These are phyloP conservation scores for Setipinna tenuifilis DNA, from an alignment of 2,797 vertebrate genomes.

Conservation along the genomic window DNA sequence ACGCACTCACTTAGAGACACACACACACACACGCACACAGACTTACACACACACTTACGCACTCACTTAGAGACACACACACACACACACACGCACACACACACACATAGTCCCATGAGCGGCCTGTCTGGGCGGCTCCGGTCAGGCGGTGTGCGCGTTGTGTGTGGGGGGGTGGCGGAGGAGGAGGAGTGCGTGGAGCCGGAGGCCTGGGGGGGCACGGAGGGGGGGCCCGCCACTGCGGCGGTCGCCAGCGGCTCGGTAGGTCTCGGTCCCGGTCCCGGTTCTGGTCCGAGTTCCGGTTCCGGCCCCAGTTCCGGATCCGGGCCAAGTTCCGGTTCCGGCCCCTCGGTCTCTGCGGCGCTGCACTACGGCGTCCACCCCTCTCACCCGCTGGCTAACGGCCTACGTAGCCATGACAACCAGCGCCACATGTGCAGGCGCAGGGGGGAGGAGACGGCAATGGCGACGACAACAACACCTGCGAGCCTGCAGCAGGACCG, in stretches of 20 bases:
- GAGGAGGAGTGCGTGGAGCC: constrained; percentile 67
- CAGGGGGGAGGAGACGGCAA: constrained; percentile 65
- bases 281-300: no score
- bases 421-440: constrained; percentile 70
- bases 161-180: constrained; percentile 78
- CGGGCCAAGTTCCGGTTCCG: neutral
- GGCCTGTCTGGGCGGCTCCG: constrained; percentile 87
- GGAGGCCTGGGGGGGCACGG: constrained; percentile 71
- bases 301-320: no score
- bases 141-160: constrained; percentile 86
- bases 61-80: constrained; percentile 26
- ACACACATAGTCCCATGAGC: constrained; percentile 74
- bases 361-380: constrained; percentile 86
- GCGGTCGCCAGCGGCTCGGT: constrained; percentile 59
- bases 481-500: constrained; percentile 70
- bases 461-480: neutral
- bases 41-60: neutral
- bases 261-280: constrained; percentile 49
- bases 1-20: no score
- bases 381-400: constrained; percentile 87
- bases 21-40: constrained; percentile 35
- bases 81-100: constrained; percentile 31
- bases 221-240: constrained; percentile 64
- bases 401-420: constrained; percentile 86
- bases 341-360: constrained; percentile 61